phyloP scores from a whole-genome alignment of 1,140 invertebrate species.

The Zaprionus taronus region DNA sequence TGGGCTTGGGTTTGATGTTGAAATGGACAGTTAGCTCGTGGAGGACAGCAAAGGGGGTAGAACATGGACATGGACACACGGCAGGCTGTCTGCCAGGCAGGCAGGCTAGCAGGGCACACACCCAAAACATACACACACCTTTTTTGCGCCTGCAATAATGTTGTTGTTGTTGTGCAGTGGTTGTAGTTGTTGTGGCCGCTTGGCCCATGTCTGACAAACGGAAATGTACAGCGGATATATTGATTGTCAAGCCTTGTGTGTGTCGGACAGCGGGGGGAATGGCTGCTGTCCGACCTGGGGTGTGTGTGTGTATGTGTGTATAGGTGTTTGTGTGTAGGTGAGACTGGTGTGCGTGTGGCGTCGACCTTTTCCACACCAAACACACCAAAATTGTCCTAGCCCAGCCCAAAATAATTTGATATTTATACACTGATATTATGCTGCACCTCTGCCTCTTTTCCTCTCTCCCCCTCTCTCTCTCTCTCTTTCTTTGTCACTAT shows the following conservation, averaged over 20 bases:
- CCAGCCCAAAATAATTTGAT: constrained; percentile 1
- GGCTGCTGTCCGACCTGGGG: constrained; percentile 3
- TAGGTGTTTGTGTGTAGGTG: constrained; percentile 4
- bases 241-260: constrained; percentile 65
- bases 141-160: constrained; percentile 29
- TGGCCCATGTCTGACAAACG: constrained; percentile 54
- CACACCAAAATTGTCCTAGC: constrained; percentile 18
- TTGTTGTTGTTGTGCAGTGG: constrained; percentile 19
- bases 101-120: too few species aligned
- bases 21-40: not conserved
- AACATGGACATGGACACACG: not conserved
- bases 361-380: constrained; percentile 24
- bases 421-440: constrained; percentile 3
- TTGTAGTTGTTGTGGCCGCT: constrained; percentile 32
- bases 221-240: constrained; percentile 81
- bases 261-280: not conserved
- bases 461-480: not conserved
- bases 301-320: constrained; percentile 17
- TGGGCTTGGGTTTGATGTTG: too few species aligned
- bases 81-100: not conserved
- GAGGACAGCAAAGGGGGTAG: not conserved
- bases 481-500: not conserved
- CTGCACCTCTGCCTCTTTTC: not conserved
- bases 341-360: not conserved
- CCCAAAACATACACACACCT: constrained; percentile 47